A percentile compares a stretch with the other conserved stretches of the same genome.
Conservation (phyloP, 1,140 invertebrate genomes). For the Neomicropteryx cornuta region DNA sequence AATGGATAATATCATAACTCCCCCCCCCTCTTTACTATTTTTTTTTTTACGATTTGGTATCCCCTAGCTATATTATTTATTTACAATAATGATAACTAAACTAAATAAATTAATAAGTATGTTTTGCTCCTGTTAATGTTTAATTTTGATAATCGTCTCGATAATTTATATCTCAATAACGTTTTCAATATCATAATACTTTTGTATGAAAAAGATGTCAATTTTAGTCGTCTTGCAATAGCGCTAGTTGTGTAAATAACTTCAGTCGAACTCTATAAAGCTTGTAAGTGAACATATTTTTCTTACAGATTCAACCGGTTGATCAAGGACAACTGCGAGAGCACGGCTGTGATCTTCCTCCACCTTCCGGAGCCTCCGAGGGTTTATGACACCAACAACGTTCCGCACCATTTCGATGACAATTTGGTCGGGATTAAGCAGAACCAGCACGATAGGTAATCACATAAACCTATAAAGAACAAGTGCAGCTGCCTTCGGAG, state of each 20-base stretch:
- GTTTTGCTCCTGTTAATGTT: no score
- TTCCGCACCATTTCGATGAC: neutral
- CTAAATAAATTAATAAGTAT: no score
- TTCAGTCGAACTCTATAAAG: neutral
- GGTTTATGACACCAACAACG: neutral
- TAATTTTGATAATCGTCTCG: no score
- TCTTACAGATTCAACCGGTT: conserved; percentile 30
- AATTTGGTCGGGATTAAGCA: conserved; percentile 1
- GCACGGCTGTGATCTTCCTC: conserved; percentile 36
- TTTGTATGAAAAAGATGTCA: no score
- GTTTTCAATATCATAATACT: no score
- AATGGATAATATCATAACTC: no score
- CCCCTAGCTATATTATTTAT: no score
- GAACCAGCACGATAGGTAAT: neutral
- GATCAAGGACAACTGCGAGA: conserved; percentile 24
- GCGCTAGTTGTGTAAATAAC: conserved; percentile 6
- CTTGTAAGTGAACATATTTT: conserved; percentile 3
- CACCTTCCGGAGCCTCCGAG: conserved; percentile 27
- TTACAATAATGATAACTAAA: no score
- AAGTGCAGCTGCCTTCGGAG: neutral
- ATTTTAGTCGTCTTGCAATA: no score
- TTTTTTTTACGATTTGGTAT: no score
- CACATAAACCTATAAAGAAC: neutral
- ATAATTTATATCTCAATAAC: no score
- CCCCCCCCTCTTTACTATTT: no score